Base-by-base conservation (phyloP, 2,888 invertebrate species). In the Cephonodes hylas region DNA sequence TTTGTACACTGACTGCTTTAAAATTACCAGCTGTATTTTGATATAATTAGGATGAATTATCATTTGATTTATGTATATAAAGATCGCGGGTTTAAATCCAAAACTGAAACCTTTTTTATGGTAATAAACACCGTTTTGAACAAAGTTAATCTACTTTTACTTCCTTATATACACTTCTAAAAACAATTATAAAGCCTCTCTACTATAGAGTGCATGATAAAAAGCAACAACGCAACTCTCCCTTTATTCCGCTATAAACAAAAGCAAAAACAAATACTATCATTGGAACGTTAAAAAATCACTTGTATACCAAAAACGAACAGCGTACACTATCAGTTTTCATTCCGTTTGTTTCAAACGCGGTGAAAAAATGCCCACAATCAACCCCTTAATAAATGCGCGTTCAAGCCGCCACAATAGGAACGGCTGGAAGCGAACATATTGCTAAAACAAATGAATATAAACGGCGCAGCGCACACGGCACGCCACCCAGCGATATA, bases 381-480 rank as follows among this genome's bases (percentile, higher is more conserved):
- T 48, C 48, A 48, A 48, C 25, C 25, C 46, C 25, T 53, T 53
- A 53, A 27, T 25, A 46, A 46, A 46, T 53, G 31, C 53, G 27
- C 18, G 31, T 18, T 53, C 53, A 31, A 31, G 53, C 31, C 8
- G 53, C 31, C 8, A 31, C 56, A 31, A 62, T 34, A 59, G 27
- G 34, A 59, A 53, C 53, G n/a, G 46, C 46, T 58, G 25, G 31
- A 58, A 58, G 58, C 58, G 42, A 34, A 44, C 59, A 46, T 58
- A 42, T 42, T 56, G 59, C 42, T 53, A 31, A 62, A 59, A 53
- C 53, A 62, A 62, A 62, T 59, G 58, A 62, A 62, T 53, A 20
- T 42, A 60, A 60, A 56, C 44, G 53, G 53, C 3, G 6, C 27
- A 10, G 10, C 18, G 18, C 31, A 1, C 10, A 20, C 18, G 3